A percentile compares a stretch with the other conserved stretches of the same genome.
These are phyloP conservation scores for Drosophila guanche DNA, from an alignment of 1,140 invertebrate genomes.

Conservation along the genomic window DNA sequence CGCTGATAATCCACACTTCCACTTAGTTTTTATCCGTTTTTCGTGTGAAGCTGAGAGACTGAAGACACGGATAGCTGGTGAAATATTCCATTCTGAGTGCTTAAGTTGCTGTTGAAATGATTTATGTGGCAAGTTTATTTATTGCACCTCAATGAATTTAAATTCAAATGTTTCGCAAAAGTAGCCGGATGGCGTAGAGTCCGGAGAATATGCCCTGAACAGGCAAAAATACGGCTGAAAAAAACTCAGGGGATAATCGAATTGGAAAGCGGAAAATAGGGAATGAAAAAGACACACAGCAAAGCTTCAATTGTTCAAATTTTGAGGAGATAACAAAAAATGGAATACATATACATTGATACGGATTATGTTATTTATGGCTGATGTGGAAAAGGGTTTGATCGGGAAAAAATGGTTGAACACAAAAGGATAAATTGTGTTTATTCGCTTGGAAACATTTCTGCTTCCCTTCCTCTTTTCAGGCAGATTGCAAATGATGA, in stretches of 20 bases:
- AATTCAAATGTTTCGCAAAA: constrained; percentile 54
- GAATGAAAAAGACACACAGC: constrained; percentile 34
- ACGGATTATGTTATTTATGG: constrained; percentile 63
- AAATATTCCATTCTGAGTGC: constrained; percentile 42
- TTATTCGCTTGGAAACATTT: constrained; percentile 42
- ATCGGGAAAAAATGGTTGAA: constrained; percentile 28
- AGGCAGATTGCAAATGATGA: constrained; percentile 35
- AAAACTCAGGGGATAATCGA: constrained; percentile 52
- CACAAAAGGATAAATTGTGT: constrained; percentile 36
- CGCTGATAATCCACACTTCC: background rate
- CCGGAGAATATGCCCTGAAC: constrained; percentile 17
- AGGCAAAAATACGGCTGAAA: constrained; percentile 21
- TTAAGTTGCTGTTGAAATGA: constrained; percentile 61
- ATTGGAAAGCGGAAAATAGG: constrained; percentile 50
- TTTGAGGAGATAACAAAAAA: background rate
- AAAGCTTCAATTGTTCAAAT: constrained; percentile 39
- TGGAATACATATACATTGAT: constrained; percentile 23
- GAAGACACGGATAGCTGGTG: constrained; percentile 29
- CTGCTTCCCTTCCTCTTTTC: constrained; percentile 14
- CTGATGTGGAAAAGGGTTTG: constrained; percentile 1
- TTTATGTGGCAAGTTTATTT: constrained; percentile 68
- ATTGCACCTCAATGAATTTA: constrained; percentile 68
- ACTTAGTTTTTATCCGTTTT: background rate
- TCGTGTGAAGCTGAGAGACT: constrained; percentile 28
- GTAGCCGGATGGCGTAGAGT: constrained; percentile 2